phyloP scores from a whole-genome alignment of 2,797 vertebrate genomes.

The Darevskia nairensis region DNA sequence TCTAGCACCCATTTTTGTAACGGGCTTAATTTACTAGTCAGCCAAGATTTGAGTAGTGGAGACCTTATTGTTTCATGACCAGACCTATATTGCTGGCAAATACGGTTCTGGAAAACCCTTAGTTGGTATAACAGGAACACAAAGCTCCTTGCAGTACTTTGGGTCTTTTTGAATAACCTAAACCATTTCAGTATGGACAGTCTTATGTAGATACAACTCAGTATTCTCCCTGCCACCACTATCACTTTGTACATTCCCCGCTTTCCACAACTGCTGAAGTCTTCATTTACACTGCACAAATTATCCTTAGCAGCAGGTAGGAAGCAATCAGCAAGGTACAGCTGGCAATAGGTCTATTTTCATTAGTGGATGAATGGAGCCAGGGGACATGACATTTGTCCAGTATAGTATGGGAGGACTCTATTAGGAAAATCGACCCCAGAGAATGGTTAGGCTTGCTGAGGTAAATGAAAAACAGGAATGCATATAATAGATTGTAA shows the following conservation, averaged over 20 bases:
- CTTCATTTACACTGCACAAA: conserved; percentile 77
- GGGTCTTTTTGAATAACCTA: conserved; percentile 43
- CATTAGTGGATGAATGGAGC: conserved; percentile 62
- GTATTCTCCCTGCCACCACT: conserved; percentile 54
- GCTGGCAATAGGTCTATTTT: conserved; percentile 72
- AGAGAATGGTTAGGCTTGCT: conserved; percentile 46
- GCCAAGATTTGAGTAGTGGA: neutral
- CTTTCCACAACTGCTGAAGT: conserved; percentile 64
- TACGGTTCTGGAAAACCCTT: neutral
- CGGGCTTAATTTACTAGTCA: too few species aligned
- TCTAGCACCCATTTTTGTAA: too few species aligned
- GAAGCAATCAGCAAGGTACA: conserved; percentile 72
- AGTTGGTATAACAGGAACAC: conserved; percentile 41
- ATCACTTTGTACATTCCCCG: conserved; percentile 43
- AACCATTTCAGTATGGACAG: conserved; percentile 46
- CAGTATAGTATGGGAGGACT: conserved; percentile 56
- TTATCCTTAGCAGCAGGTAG: conserved; percentile 75
- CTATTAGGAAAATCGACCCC: conserved; percentile 64
- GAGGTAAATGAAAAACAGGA: conserved; percentile 49
- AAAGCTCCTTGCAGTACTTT: conserved; percentile 18
- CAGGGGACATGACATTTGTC: conserved; percentile 72
- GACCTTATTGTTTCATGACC: too few species aligned
- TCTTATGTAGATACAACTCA: conserved; percentile 52
- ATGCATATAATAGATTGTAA: neutral
- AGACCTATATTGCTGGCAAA: neutral